phyloP scores from a whole-genome alignment of 2,113 vertebrate species.

The Sclerurus mexicanus region DNA sequence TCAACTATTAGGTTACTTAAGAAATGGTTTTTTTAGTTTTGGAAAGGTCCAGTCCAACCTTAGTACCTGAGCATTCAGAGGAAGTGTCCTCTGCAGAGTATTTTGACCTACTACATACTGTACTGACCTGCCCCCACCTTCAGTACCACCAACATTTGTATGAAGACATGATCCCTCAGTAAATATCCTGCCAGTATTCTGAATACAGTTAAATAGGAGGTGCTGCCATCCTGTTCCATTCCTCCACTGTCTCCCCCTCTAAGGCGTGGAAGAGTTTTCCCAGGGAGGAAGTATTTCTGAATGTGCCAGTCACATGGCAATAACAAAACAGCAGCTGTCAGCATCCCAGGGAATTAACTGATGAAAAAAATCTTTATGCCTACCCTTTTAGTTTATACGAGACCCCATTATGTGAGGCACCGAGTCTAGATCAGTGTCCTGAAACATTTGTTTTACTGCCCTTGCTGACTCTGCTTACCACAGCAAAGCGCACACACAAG shows the following conservation, averaged over 20 bases:
- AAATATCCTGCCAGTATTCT: neutral
- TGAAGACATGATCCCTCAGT: neutral
- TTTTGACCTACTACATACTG: neutral
- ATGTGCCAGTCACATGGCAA: neutral
- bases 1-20: neutral
- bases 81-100: neutral
- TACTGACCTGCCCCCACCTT: neutral
- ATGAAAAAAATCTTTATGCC: neutral
- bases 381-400: neutral
- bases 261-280: neutral
- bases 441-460: conserved; percentile 9
- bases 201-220: neutral
- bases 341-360: neutral
- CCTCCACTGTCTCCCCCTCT: neutral
- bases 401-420: neutral
- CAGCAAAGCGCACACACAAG: neutral
- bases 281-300: neutral
- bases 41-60: neutral
- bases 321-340: conserved; percentile 6
- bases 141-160: neutral
- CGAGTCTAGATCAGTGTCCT: neutral
- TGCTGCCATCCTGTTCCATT: neutral
- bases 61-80: neutral
- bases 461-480: neutral
- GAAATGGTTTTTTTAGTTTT: neutral